phyloP scores from a whole-genome alignment of 2,113 vertebrate genomes.

The Cyphomyrus discorhynchus region DNA sequence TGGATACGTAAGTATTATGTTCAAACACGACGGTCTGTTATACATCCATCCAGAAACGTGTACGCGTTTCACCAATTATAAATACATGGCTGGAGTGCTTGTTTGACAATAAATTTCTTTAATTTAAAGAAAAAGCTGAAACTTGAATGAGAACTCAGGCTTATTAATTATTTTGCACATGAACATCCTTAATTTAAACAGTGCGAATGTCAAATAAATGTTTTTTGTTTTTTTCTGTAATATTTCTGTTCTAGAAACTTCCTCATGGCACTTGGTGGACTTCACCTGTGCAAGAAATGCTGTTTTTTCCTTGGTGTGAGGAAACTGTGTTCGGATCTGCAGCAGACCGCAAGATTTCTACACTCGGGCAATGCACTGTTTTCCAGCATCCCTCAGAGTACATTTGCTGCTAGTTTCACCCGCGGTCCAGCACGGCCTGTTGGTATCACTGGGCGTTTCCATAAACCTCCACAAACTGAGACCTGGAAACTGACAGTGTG shows the following conservation, averaged over 20 bases:
- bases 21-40: not conserved
- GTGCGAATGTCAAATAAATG: not conserved
- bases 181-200: not conserved
- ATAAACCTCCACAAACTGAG: not conserved
- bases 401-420: not conserved
- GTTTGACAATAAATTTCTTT: not conserved
- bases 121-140: not conserved
- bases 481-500: constrained; percentile 27
- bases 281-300: constrained; percentile 44
- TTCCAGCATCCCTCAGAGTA: not conserved
- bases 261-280: constrained; percentile 39
- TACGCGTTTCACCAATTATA: not conserved
- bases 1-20: not conserved
- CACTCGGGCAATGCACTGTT: not conserved
- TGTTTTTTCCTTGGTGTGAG: constrained; percentile 33
- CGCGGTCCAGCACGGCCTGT: not conserved
- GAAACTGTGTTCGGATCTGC: constrained; percentile 15
- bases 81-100: not conserved
- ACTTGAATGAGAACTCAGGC: not conserved
- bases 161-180: not conserved
- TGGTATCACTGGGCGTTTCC: not conserved
- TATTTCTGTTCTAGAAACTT: constrained; percentile 25
- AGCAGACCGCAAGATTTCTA: constrained; percentile 16
- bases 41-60: not conserved
- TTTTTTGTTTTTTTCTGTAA: not conserved